Evolutionary conservation across 2,113 vertebrate species (phyloP).

Genomic region (Myiagra hebetior): DNA sequence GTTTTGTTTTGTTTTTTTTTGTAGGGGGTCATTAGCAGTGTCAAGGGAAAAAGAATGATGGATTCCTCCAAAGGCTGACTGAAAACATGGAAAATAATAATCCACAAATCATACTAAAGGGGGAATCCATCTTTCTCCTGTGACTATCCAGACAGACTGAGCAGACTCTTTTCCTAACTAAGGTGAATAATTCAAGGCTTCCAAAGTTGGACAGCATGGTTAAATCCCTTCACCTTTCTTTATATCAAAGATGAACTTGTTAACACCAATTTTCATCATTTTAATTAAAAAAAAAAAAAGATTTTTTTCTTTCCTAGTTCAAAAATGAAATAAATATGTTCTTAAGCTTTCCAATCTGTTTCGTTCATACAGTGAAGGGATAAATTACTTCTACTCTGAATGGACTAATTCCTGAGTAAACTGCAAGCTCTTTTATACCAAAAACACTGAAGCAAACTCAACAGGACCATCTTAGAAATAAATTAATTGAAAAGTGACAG

Average conservation of each 20-base stretch:
- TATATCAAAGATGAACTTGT: background rate
- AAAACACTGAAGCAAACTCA: background rate
- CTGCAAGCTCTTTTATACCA: background rate
- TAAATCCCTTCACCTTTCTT: background rate
- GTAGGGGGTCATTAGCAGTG: rapidly evolving
- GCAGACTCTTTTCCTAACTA: background rate
- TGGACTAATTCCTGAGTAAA: background rate
- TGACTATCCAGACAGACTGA: background rate
- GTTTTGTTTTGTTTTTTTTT: no score
- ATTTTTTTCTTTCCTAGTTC: background rate
- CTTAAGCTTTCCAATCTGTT: background rate
- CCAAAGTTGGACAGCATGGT: background rate
- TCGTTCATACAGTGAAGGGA: background rate
- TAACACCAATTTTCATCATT: background rate
- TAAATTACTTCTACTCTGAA: background rate
- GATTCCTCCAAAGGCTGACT: background rate
- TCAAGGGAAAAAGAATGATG: background rate
- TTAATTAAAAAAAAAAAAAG: background rate
- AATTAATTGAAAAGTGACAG: background rate
- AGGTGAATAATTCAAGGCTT: background rate
- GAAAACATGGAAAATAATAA: background rate
- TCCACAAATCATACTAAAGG: background rate
- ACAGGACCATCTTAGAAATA: background rate
- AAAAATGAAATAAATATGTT: background rate
- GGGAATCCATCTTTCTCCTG: background rate